Evolutionary conservation across 2,888 invertebrate species (phyloP).

Genomic region (Eremobia ochroleuca): DNA sequence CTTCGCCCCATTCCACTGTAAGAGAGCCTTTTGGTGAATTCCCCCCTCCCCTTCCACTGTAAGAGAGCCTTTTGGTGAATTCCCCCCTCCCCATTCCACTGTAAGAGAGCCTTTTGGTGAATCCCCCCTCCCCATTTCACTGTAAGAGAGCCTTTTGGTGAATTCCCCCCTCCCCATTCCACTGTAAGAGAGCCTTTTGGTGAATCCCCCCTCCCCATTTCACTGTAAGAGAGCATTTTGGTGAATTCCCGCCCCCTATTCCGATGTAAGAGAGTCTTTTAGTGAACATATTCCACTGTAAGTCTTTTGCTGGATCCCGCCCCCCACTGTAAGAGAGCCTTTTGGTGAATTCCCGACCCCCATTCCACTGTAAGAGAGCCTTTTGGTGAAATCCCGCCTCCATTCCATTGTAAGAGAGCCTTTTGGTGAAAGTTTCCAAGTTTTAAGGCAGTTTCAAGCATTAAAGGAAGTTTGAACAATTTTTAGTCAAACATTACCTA

Average conservation of each 20-base stretch:
- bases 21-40: too few species aligned
- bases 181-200: conserved; percentile 76
- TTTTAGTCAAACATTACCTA: neutral
- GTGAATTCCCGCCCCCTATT: conserved; percentile 88
- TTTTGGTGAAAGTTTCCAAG: neutral
- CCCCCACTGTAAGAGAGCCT: conserved; percentile 83
- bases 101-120: too few species aligned
- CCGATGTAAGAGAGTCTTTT: conserved; percentile 79
- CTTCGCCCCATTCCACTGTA: conserved; percentile 88
- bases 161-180: too few species aligned
- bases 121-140: conserved; percentile 90
- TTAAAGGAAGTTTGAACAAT: neutral
- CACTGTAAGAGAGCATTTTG: conserved; percentile 78
- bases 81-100: conserved; percentile 90
- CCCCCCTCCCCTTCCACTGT: conserved; percentile 89
- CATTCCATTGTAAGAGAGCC: conserved; percentile 82
- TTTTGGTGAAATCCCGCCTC: too few species aligned
- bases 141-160: conserved; percentile 65
- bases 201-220: too few species aligned
- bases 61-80: too few species aligned
- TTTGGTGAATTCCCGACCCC: too few species aligned
- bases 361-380: conserved; percentile 82
- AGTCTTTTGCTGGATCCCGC: conserved; percentile 71
- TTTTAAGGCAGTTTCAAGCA: neutral
- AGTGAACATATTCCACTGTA: conserved; percentile 87